Evolutionary conservation across 2,888 invertebrate species (phyloP).

Genomic region (Aspidiotus destructor): DNA sequence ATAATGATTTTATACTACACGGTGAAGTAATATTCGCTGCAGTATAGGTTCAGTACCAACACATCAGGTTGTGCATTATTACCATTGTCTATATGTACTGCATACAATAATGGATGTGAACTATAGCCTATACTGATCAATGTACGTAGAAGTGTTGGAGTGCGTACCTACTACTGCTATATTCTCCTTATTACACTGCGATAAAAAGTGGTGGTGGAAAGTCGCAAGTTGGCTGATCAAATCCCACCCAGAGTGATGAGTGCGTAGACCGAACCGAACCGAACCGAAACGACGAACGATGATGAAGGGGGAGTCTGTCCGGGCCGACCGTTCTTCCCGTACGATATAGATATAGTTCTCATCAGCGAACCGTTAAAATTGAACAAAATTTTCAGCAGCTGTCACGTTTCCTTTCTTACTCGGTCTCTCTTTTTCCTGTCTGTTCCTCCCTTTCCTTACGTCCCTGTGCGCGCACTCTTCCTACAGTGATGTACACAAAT

Average conservation of each 20-base stretch:
- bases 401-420: background rate
- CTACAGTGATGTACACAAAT: too few relatives aligned
- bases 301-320: background rate
- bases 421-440: too few relatives aligned
- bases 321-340: background rate
- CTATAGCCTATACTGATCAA: too few relatives aligned
- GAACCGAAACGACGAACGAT: conserved; percentile 3
- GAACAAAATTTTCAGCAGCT: conserved; percentile 23
- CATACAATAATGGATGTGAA: too few relatives aligned
- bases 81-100: too few relatives aligned
- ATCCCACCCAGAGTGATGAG: conserved; percentile 30
- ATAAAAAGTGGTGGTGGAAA: conserved; percentile 18
- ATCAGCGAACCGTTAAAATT: conserved; percentile 25
- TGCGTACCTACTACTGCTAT: too few relatives aligned
- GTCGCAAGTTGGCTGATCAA: conserved; percentile 16
- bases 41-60: background rate
- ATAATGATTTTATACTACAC: too few relatives aligned
- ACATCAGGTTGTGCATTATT: conserved; percentile 10
- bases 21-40: too few relatives aligned
- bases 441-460: too few relatives aligned
- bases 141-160: too few relatives aligned
- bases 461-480: too few relatives aligned
- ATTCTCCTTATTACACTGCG: too few relatives aligned
- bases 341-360: conserved; percentile 19
- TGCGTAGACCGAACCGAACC: conserved; percentile 6